These are phyloP conservation scores for Peribatodes rhomboidaria DNA, from an alignment of 2,888 invertebrate genomes.

Conservation along the genomic window DNA sequence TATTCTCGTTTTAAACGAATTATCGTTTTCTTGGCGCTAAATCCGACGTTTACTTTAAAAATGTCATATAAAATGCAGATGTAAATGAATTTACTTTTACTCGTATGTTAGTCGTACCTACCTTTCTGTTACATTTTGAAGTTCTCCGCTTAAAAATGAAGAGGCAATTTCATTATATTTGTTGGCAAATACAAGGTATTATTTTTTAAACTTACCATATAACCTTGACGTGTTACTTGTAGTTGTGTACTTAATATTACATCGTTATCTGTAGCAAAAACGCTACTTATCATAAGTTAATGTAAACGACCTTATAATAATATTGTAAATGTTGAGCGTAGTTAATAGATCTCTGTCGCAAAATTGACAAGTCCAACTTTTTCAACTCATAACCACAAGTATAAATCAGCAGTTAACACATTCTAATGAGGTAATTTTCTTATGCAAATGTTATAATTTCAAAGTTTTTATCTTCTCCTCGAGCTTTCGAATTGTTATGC, in stretches of 20 bases:
- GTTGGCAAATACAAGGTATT: too few relatives aligned
- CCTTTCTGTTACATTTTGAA: too few relatives aligned
- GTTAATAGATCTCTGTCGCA: conserved; percentile 25
- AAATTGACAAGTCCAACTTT: conserved; percentile 35
- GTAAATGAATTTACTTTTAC: not conserved
- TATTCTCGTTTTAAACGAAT: conserved; percentile 59
- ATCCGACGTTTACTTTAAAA: not conserved
- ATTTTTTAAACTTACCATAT: too few relatives aligned
- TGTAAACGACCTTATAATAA: not conserved
- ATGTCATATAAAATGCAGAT: not conserved
- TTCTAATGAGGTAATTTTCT: conserved; percentile 51
- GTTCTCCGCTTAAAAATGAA: too few relatives aligned
- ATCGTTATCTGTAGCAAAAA: too few relatives aligned
- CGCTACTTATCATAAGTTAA: too few relatives aligned
- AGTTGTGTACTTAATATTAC: too few relatives aligned
- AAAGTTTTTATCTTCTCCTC: conserved; percentile 47
- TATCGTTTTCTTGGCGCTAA: conserved; percentile 35
- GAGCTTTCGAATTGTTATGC: conserved; percentile 43
- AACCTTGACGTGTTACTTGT: too few relatives aligned
- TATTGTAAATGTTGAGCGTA: not conserved
- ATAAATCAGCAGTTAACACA: conserved; percentile 49
- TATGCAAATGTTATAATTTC: conserved; percentile 50
- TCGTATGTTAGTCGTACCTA: too few relatives aligned
- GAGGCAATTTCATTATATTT: too few relatives aligned
- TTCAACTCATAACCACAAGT: conserved; percentile 45